Conservation (phyloP, 1,140 invertebrate genomes). For the Melanaphis sacchari region DNA sequence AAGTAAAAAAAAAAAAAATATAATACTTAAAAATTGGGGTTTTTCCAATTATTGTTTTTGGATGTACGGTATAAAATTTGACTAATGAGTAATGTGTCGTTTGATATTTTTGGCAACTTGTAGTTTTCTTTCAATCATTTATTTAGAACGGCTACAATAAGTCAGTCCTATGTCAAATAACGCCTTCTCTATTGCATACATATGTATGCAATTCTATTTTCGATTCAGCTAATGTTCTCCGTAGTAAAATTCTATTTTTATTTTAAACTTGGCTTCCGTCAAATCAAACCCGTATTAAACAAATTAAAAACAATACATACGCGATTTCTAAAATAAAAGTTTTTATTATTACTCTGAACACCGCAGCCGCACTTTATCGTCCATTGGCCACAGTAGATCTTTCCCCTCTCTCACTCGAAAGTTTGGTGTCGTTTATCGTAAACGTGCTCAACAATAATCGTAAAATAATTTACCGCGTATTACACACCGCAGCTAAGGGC, state of each 20-base stretch:
- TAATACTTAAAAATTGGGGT: conserved; percentile 38
- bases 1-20: conserved; percentile 9
- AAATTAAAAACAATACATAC: conserved; percentile 28
- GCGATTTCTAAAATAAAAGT: conserved; percentile 17
- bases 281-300: conserved; percentile 29
- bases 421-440: background rate
- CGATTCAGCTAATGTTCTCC: conserved; percentile 29
- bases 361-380: background rate
- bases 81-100: conserved; percentile 13
- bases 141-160: conserved; percentile 47
- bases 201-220: conserved; percentile 52
- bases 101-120: conserved; percentile 55
- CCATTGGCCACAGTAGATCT: background rate
- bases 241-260: conserved; percentile 46
- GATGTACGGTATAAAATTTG: conserved; percentile 23
- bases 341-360: background rate
- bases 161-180: conserved; percentile 31
- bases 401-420: too few relatives aligned
- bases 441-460: background rate
- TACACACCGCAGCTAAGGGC: background rate
- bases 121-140: conserved; percentile 41
- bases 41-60: conserved; percentile 55
- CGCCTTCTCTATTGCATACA: conserved; percentile 34
- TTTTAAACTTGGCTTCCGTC: conserved; percentile 31
- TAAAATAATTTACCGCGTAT: background rate